Conservation (phyloP, 2,888 invertebrate genomes). For the Eristalis pertinax region DNA sequence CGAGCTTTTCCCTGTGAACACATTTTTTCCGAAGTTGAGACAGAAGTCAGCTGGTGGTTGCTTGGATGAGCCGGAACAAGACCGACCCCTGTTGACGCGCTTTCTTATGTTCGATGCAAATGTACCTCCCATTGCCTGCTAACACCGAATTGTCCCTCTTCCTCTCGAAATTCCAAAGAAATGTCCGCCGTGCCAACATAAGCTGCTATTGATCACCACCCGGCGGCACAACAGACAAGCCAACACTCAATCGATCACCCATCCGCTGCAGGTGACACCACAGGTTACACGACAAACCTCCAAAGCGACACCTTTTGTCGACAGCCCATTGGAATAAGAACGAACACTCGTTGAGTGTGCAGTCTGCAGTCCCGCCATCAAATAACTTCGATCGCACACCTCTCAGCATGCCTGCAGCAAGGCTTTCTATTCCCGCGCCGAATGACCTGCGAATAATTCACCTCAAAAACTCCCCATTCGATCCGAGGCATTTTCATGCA, state of each 20-base stretch:
- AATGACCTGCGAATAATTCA: slow-evolving; percentile 59
- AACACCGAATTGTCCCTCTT: no score
- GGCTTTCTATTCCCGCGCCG: background rate
- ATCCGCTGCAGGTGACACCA: background rate
- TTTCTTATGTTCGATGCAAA: no score
- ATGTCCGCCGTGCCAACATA: no score
- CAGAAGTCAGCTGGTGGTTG: no score
- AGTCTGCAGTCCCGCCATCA: background rate
- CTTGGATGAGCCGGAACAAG: no score
- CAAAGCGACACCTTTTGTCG: background rate
- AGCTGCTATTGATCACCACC: no score
- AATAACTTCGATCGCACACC: background rate
- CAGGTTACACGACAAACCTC: background rate
- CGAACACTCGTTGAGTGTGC: background rate
- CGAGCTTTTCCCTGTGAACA: no score
- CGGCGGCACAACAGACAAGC: no score
- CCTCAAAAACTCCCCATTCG: slow-evolving; percentile 54
- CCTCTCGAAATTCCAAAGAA: no score
- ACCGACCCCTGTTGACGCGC: no score
- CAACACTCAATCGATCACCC: background rate
- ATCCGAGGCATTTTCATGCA: slow-evolving; percentile 61
- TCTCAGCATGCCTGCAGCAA: background rate
- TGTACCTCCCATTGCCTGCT: no score
- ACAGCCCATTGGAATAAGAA: background rate
- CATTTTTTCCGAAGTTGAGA: no score